Evolutionary conservation across 2,113 vertebrate genomes (phyloP).

Genomic region (Solea senegalensis): DNA sequence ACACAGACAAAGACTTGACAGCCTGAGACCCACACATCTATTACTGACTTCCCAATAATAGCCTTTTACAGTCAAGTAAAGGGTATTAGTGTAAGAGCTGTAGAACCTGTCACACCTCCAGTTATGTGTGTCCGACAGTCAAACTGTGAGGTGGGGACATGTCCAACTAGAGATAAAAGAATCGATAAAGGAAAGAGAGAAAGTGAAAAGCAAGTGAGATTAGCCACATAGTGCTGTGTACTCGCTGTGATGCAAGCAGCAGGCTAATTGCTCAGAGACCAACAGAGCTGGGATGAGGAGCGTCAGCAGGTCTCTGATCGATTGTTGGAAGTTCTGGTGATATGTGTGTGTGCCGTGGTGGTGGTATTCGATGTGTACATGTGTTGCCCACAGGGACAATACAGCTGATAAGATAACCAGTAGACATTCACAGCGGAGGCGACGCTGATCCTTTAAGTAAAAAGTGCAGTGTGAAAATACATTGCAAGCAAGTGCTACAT

Average conservation of each 20-base stretch:
- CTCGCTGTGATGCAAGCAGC: constrained; percentile 65
- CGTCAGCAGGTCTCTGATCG: constrained; percentile 52
- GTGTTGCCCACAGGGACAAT: constrained; percentile 1
- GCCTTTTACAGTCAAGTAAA: constrained; percentile 74
- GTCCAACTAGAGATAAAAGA: constrained; percentile 51
- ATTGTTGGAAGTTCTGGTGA: constrained; percentile 55
- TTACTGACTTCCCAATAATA: constrained; percentile 59
- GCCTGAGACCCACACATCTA: constrained; percentile 53
- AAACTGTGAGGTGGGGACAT: constrained; percentile 44
- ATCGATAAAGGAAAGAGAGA: constrained; percentile 68
- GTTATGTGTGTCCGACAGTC: constrained; percentile 64
- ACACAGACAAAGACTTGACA: constrained; percentile 39
- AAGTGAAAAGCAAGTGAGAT: constrained; percentile 59
- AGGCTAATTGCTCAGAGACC: constrained; percentile 77
- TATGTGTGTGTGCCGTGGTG: constrained; percentile 12
- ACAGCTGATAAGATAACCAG: constrained; percentile 9
- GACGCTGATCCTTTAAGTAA: not conserved
- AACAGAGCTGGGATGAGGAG: constrained; percentile 53
- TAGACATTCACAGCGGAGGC: not conserved
- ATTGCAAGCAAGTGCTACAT: no score
- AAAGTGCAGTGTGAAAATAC: not conserved
- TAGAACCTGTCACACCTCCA: constrained; percentile 74
- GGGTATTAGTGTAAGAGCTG: constrained; percentile 68
- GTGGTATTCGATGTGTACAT: no score
- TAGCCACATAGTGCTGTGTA: constrained; percentile 58